phyloP scores from a whole-genome alignment of 2,888 invertebrate genomes.

The Spisula solida region DNA sequence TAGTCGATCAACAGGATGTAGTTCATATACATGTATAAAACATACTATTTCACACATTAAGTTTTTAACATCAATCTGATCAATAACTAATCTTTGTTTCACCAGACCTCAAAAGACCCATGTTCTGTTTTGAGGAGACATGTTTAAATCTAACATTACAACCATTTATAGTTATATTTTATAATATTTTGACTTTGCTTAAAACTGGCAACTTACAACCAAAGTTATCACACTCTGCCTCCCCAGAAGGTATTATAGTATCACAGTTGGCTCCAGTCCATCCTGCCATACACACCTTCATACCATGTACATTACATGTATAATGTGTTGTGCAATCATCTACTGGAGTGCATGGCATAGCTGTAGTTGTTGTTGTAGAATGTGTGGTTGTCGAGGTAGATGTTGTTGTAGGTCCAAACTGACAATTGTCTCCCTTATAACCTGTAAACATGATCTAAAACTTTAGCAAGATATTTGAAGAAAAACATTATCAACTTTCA shows the following conservation, averaged over 20 bases:
- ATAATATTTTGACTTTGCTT: not conserved
- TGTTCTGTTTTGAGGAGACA: too few species aligned
- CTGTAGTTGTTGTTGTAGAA: conserved; percentile 41
- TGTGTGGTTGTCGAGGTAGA: conserved; percentile 48
- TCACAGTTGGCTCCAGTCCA: conserved; percentile 55
- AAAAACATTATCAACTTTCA: too few species aligned
- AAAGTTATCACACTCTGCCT: conserved; percentile 49
- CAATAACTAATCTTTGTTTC: too few species aligned
- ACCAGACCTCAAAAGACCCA: too few species aligned
- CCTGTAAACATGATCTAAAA: conserved; percentile 4
- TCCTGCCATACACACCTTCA: conserved; percentile 45
- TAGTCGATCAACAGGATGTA: too few species aligned
- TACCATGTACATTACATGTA: conserved; percentile 50
- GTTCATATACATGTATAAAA: too few species aligned
- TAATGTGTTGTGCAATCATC: conserved; percentile 46
- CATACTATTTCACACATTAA: too few species aligned
- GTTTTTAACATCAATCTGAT: too few species aligned
- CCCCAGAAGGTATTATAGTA: conserved; percentile 33
- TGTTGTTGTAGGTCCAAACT: conserved; percentile 41
- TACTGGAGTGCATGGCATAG: conserved; percentile 37
- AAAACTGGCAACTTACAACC: conserved; percentile 40
- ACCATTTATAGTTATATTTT: too few species aligned
- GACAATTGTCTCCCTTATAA: conserved; percentile 42
- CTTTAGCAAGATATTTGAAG: too few species aligned
- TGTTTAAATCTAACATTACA: too few species aligned